A percentile compares a stretch with the other conserved stretches of the same genome.
phyloP scores from a whole-genome alignment of 2,113 vertebrate genomes.

The Empidonax traillii region DNA sequence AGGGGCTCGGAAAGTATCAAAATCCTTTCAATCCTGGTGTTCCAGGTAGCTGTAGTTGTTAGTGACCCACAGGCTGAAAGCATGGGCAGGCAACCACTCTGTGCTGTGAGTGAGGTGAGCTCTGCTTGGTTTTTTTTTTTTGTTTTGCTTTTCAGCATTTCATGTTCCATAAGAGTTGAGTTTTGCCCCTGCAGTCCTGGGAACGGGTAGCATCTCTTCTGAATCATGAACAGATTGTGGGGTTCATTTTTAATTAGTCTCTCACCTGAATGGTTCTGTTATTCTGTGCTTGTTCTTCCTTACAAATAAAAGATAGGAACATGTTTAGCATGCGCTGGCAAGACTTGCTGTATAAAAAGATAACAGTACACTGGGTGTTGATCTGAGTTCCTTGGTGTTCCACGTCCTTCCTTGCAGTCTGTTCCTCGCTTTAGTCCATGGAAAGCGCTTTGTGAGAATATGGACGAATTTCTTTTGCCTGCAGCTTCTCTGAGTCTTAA shows the following conservation, averaged over 20 bases:
- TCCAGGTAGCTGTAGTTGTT: not conserved
- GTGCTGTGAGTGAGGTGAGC: not conserved
- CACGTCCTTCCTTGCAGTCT: not conserved
- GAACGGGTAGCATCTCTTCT: not conserved
- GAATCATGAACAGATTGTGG: not conserved
- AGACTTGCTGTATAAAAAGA: not conserved
- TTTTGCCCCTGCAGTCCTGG: not conserved
- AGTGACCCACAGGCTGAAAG: not conserved
- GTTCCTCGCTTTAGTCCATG: not conserved
- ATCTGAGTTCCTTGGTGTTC: not conserved
- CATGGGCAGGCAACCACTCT: not conserved
- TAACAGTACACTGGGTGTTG: fast-evolving
- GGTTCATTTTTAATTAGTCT: not conserved
- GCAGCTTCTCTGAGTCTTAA: not conserved
- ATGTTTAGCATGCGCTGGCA: not conserved
- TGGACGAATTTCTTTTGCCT: not conserved
- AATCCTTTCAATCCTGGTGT: not conserved
- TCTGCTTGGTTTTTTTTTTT: not conserved
- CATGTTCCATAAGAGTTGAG: not conserved
- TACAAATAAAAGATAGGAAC: not conserved
- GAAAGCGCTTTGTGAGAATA: not conserved
- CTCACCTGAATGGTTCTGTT: not conserved
- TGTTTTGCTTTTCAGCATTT: not conserved
- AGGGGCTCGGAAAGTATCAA: not conserved
- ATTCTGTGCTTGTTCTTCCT: not conserved